Percentiles rank a stretch among this genome's conserved stretches.
Conservation (phyloP, 2,888 invertebrate genomes). For the Drosophila longiperda region DNA sequence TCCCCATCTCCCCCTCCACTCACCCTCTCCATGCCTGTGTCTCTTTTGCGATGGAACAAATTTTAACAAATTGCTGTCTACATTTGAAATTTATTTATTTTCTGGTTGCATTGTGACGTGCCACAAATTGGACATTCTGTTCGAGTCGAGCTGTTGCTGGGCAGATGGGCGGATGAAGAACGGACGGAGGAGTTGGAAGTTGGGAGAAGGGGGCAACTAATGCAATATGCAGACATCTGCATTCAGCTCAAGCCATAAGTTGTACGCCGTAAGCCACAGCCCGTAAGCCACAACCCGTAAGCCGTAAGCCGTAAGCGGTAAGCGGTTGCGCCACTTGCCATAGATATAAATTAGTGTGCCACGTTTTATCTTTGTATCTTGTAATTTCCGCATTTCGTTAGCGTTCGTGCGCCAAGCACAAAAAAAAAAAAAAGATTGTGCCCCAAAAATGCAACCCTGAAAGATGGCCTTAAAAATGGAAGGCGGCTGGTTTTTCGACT, state of each 20-base stretch:
- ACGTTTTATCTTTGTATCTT: conserved; percentile 63
- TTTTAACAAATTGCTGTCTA: conserved; percentile 60
- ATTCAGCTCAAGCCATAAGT: conserved; percentile 34
- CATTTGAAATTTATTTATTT: conserved; percentile 49
- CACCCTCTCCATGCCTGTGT: too few species aligned
- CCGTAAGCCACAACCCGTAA: not conserved
- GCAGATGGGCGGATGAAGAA: not conserved
- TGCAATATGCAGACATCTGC: conserved; percentile 56
- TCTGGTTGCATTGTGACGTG: conserved; percentile 13
- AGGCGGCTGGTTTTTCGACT: not conserved
- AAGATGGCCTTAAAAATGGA: conserved; percentile 2
- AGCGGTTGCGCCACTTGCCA: conserved; percentile 18
- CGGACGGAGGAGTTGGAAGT: not conserved
- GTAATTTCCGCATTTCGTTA: conserved; percentile 66
- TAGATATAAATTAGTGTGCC: conserved; percentile 41
- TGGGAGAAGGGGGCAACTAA: conserved; percentile 8
- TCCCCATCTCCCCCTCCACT: too few species aligned
- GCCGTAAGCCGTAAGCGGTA: not conserved
- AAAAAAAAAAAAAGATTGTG: conserved; percentile 11
- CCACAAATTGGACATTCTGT: conserved; percentile 38
- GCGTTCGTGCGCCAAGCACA: conserved; percentile 6
- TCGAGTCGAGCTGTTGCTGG: not conserved
- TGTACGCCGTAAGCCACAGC: not conserved
- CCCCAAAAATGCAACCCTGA: conserved; percentile 17
- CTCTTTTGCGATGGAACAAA: conserved; percentile 15